A percentile compares a stretch with the other conserved stretches of the same genome.
Conservation (phyloP, 2,113 vertebrate species). For the Erpornis zantholeuca region DNA sequence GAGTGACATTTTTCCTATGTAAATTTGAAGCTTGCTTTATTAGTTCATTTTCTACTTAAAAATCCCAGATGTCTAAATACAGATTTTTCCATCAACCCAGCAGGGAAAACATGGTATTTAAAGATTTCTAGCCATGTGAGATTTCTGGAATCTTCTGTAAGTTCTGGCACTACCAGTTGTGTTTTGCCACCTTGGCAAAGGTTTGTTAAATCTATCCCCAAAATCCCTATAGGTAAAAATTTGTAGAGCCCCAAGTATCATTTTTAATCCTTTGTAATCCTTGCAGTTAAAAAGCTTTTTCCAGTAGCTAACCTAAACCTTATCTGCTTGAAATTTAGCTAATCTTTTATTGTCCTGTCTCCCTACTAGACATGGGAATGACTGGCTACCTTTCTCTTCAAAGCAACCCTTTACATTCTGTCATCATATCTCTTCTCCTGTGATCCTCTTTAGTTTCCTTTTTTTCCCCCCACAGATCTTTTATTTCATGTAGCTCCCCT, state of each 20-base stretch:
- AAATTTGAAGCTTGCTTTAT: background rate
- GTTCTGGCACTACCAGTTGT: background rate
- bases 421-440: background rate
- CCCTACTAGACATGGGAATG: background rate
- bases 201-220: background rate
- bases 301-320: background rate
- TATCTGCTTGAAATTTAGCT: background rate
- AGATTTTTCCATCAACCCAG: background rate
- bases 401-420: background rate
- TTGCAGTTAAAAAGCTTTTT: constrained; percentile 1
- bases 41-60: constrained; percentile 20
- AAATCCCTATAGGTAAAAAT: background rate
- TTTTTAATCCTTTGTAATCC: constrained; percentile 34
- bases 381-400: background rate
- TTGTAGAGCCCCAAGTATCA: background rate
- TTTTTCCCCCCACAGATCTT: background rate
- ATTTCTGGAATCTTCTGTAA: background rate
- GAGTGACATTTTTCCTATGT: background rate
- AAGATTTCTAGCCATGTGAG: background rate
- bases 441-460: background rate
- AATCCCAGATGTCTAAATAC: background rate
- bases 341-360: background rate
- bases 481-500: background rate
- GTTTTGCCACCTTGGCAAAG: background rate
- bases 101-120: background rate